These are phyloP conservation scores for Hirtodrosophila histrioides DNA, from an alignment of 2,888 invertebrate genomes.

Conservation along the genomic window DNA sequence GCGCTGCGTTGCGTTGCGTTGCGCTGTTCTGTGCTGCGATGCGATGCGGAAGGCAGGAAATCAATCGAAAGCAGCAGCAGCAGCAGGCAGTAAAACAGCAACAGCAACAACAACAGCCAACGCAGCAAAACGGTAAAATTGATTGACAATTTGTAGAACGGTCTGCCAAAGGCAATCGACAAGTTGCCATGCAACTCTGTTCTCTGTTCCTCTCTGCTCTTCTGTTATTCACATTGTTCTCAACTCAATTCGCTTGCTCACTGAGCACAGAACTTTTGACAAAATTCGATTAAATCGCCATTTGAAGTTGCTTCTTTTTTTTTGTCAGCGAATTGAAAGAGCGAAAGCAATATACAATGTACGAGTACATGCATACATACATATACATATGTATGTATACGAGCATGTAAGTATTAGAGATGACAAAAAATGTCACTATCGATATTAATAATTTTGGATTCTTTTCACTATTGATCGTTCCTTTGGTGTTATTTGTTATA, in stretches of 20 bases:
- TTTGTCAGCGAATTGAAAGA: conserved; percentile 42
- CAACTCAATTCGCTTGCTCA: too few species aligned
- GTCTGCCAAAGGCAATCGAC: conserved; percentile 52
- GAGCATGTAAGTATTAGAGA: too few species aligned
- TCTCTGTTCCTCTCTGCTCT: neutral
- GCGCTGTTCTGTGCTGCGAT: too few species aligned
- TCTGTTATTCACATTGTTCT: too few species aligned
- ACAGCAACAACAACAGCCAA: conserved; percentile 17
- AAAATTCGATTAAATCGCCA: conserved; percentile 41
- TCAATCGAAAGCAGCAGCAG: conserved; percentile 31
- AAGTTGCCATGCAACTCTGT: conserved; percentile 51
- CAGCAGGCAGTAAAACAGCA: conserved; percentile 16
- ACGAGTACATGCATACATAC: too few species aligned
- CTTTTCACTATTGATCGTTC: too few species aligned
- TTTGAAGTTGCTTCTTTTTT: conserved; percentile 31
- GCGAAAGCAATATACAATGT: conserved; percentile 25
- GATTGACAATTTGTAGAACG: conserved; percentile 60
- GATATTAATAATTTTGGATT: too few species aligned
- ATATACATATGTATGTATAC: too few species aligned
- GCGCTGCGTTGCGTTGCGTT: conserved; percentile 22
- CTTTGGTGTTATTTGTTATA: too few species aligned
- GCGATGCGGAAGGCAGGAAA: conserved; percentile 69
- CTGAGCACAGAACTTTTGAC: conserved; percentile 21
- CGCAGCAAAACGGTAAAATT: conserved; percentile 52
- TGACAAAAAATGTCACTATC: too few species aligned